These are phyloP conservation scores for Monopterus albus DNA, from an alignment of 2,113 vertebrate genomes.

Conservation along the genomic window DNA sequence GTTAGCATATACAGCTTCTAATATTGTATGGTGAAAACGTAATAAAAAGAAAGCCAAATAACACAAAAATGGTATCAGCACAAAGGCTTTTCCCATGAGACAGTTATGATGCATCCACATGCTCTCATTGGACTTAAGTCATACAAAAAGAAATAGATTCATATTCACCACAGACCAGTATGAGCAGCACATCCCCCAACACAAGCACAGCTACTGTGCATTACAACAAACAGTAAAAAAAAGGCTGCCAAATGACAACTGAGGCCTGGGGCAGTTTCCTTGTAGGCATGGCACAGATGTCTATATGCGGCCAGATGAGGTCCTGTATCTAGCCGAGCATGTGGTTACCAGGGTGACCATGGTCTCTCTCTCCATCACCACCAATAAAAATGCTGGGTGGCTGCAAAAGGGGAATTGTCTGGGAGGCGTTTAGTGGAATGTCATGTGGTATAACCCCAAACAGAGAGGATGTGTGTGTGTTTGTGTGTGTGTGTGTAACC, in stretches of 20 bases:
- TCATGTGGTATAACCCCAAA: constrained; percentile 64
- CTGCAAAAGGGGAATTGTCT: constrained; percentile 46
- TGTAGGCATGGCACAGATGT: constrained; percentile 51
- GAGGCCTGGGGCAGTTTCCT: constrained; percentile 67
- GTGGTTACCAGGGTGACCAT: constrained; percentile 75
- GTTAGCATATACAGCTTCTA: background rate
- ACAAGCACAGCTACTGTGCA: constrained; percentile 29
- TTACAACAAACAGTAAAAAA: constrained; percentile 52
- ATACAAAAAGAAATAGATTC: constrained; percentile 11
- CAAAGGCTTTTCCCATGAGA: background rate
- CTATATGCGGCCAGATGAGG: constrained; percentile 69
- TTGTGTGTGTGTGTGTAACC: constrained; percentile 10
- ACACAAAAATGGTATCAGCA: constrained; percentile 9
- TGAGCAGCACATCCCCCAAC: constrained; percentile 41
- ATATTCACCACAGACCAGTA: background rate
- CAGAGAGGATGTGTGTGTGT: background rate
- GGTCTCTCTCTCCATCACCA: constrained; percentile 37
- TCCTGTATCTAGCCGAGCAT: constrained; percentile 56
- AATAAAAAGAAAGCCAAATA: background rate
- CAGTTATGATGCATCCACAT: background rate
- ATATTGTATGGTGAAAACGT: background rate
- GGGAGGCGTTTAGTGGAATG: constrained; percentile 64
- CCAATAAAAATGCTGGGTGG: constrained; percentile 59
- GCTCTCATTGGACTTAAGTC: background rate
- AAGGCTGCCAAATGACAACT: constrained; percentile 73